Evolutionary conservation across 1,140 invertebrate species (phyloP), one percentile per base, ranked within the genome.

Genomic region (Habropoda laboriosa): DNA sequence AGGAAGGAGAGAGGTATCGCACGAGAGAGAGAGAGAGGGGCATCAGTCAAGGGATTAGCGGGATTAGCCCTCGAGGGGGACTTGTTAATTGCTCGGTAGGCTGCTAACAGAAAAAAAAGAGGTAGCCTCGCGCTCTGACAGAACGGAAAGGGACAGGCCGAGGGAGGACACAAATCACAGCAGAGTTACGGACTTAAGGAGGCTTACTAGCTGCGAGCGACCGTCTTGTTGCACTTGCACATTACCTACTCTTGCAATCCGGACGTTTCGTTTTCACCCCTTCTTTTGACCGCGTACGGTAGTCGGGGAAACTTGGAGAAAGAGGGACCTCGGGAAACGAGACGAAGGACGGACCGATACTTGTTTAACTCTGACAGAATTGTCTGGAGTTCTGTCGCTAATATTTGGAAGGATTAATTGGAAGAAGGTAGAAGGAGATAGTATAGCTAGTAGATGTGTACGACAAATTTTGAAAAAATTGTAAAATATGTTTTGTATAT

Each of bases 21-120:
- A 53, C 24, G 53, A 55, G 32, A 51, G 73, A 81, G 58, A 30
- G 53, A 55, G 32, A 51, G 73, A 81, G 86, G 73, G 79, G 87
- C 87, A 88, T 88, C 87, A 88, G 87, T 88, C 87, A 88, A 88
- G 87, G 87, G 87, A 88, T 88, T 88, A 88, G 86, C 81, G 75
- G 87, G 87, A 88, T 88, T 88, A 88, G 86, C 84, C 80, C 79
- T 88, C 83, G 86, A 88, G 87, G 87, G 86, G 86, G 84, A 88
- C 86, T 88, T 86, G 87, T 88, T 88, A 88, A 88, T 88, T 88
- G 87, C 87, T 88, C 86, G 84, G 81, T 86, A 81, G 84, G 79
- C 81, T 85, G 82, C 45, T 32, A 53, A 70, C 40, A 47, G 64
- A 66, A 60, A 73, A 64, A 71, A 71, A 51, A 30, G 51, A n/a